Percentiles rank a stretch among this genome's conserved stretches.
Conservation (phyloP, 2,888 invertebrate species). For the Spodoptera littoralis region DNA sequence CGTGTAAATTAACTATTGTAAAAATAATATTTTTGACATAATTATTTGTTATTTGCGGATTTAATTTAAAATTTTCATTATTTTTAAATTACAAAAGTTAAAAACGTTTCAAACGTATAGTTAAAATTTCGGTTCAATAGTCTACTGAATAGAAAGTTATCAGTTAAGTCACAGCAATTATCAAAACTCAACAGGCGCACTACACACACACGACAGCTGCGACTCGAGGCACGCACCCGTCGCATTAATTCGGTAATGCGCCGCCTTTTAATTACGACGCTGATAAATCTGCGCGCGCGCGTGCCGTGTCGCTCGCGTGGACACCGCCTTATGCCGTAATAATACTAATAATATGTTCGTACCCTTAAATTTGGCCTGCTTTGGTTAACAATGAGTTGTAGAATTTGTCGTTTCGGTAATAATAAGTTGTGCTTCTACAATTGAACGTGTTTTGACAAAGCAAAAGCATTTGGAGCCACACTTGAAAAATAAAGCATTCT, state of each 20-base stretch:
- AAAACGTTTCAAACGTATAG: no score
- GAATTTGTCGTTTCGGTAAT: constrained; percentile 28
- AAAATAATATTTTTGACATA: no score
- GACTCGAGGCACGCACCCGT: constrained; percentile 78
- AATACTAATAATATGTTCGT: constrained; percentile 55
- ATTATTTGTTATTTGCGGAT: no score
- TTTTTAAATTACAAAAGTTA: no score
- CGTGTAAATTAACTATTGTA: no score
- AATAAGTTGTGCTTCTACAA: constrained; percentile 11
- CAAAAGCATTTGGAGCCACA: no score
- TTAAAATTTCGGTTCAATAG: no score
- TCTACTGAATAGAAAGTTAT: no score
- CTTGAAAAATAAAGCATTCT: no score
- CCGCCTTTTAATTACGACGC: constrained; percentile 85
- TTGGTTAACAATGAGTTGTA: constrained; percentile 32
- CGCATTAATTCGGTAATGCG: constrained; percentile 84
- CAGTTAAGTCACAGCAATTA: constrained; percentile 49
- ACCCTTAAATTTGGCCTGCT: constrained; percentile 39
- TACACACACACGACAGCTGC: constrained; percentile 78
- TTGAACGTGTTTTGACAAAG: no score
- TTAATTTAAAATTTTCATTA: no score
- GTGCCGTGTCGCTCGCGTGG: constrained; percentile 76
- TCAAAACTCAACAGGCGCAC: constrained; percentile 59
- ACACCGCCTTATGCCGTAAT: constrained; percentile 74
- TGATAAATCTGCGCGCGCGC: constrained; percentile 87